phyloP scores from a whole-genome alignment of 2,888 invertebrate species.

The Diogma glabrata region DNA sequence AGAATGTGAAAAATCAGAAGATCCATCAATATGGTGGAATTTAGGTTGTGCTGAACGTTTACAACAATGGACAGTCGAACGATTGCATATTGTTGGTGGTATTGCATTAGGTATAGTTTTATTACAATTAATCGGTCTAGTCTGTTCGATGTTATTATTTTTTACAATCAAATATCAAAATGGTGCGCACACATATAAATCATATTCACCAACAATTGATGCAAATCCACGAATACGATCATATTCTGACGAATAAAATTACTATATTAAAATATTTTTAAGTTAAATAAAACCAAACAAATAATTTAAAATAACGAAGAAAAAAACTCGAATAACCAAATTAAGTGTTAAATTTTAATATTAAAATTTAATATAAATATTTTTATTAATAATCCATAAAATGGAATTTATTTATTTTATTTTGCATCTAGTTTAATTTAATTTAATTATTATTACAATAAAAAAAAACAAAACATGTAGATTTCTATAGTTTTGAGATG shows the following conservation, averaged over 20 bases:
- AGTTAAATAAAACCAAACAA: too few species aligned
- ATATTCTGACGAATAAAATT: constrained; percentile 7
- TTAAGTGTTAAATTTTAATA: too few species aligned
- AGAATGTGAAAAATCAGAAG: constrained; percentile 36
- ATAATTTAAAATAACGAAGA: too few species aligned
- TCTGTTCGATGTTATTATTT: constrained; percentile 63
- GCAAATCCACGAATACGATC: constrained; percentile 4
- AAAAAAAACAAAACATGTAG: too few species aligned
- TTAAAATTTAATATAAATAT: too few species aligned
- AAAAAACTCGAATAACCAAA: too few species aligned
- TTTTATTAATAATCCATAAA: too few species aligned
- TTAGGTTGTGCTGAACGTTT: constrained; percentile 67
- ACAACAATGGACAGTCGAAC: constrained; percentile 62
- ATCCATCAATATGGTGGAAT: constrained; percentile 47
- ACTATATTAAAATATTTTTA: too few species aligned
- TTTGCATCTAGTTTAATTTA: too few species aligned
- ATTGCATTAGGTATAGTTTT: constrained; percentile 66
- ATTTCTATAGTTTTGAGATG: too few species aligned
- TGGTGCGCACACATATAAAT: constrained; percentile 56
- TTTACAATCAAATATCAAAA: constrained; percentile 59
- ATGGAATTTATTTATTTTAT: too few species aligned
- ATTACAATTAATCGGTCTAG: constrained; percentile 60
- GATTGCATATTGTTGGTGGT: constrained; percentile 68
- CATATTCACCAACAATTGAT: constrained; percentile 43
- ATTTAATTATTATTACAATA: too few species aligned